Evolutionary conservation across 2,888 invertebrate species (phyloP), one percentile per base, ranked within the genome.

Genomic region (Nasonovia ribisnigri): DNA sequence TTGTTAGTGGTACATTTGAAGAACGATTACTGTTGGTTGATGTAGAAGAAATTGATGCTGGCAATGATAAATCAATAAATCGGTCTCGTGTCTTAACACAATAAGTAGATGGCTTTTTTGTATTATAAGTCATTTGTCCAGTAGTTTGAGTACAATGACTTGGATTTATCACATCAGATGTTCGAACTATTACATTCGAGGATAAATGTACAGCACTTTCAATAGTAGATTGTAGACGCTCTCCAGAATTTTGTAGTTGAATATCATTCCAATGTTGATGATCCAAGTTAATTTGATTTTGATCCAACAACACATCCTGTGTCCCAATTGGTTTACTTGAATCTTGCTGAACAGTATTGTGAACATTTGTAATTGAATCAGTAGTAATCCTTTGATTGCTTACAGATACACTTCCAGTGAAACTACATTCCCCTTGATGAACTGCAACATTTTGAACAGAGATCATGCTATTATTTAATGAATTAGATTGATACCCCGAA

Each of bases 341-440:
- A 51, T 90, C 93, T 67, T 48, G 60, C 24, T 60, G 60, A 90
- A 43, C 54, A 88, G 77, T 77, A 43, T 20, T 77, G 4, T 54
- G 67, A 43, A 54, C 51, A n/a, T 77, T 88, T 77, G 89, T 36
- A 42, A 8, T 67, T n/a, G 86, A 87, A 87, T 92, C 92, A n/a
- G 67, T 77, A 16, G 67, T 26, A 54, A 92, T n/a, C 26, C 51
- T 88, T 92, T 92, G 87, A 92, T 90, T 93, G 42, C 84, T 93
- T n/a, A 90, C 90, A 48, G 93, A 89, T 3, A 84, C 84, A 48
- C 84, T 93, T 48, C 90, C 90, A 51, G 90, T 90, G n/a, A 93
- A 90, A 93, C 93, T 93, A 43, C 90, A 90, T 67, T 93, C 93
- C 1, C 93, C 93, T 90, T 93, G 90, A 51, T 42, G 86, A 57